Evolutionary conservation across 2,113 vertebrate genomes (phyloP), one percentile per base, ranked within the genome.

Genomic region (Sebastes fasciatus): DNA sequence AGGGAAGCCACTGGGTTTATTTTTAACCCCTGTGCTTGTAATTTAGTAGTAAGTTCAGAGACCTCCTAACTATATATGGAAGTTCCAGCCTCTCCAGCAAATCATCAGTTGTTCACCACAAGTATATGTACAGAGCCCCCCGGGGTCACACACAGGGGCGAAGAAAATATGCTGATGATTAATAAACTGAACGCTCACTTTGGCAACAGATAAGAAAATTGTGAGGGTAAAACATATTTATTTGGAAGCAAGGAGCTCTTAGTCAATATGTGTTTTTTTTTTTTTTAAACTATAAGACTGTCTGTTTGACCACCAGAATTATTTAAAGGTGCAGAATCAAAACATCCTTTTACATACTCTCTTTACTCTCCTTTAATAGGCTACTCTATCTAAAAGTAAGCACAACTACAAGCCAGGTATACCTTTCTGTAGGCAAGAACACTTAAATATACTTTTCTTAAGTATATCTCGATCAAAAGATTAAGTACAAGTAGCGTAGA

Each of bases 1-100:
- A 80, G 46, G 26, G 69, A 68, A 54, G 42, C 77, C 42, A 14
- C 5, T 63, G 54, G 19, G 43, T 51, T 58, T 80, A 80, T 88
- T 91, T 91, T 83, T 68, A 83, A 80, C 76, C 42, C 14, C 26
- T 4, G 4, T 68, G 79, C 79, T 87, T 87, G 76, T 83, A 85
- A 91, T 89, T 89, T 89, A 40, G 69, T 8, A 23, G 63, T 42
- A 19, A 40, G 60, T 80, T 84, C 63, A 80, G 75, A 86, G 75
- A 77, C 42, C 54, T 82, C n/a, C 40, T 34, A 71, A 88, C 23
- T 76, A 48, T 60, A 78, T 16, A 10, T 67, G 69, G 13, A 60
- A 11, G 78, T 34, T 23, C 0, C 2, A 43, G 55, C 52, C 26
- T 74, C 51, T 34, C 10, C 42, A 19, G 66, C 0, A 68, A 79